Evolutionary conservation across 2,888 invertebrate genomes (phyloP).

Genomic region (Calameuta idolon): DNA sequence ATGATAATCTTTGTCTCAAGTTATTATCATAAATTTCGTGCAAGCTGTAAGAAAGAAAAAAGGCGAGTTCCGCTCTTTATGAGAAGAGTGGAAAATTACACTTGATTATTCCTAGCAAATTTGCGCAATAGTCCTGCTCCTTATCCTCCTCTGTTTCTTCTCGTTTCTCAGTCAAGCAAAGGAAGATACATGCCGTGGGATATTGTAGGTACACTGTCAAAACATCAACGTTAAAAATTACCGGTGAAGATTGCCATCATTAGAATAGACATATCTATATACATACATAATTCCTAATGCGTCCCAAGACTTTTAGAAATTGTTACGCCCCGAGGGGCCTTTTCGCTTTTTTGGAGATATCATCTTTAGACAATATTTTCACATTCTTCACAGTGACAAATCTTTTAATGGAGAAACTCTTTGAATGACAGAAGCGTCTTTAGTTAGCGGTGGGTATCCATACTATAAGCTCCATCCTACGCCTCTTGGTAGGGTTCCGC

Average conservation of each 20-base stretch:
- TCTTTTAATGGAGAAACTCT: background rate
- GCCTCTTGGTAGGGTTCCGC: slow-evolving; percentile 4
- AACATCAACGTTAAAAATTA: background rate
- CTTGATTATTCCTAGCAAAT: background rate
- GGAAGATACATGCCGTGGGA: background rate
- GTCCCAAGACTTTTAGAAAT: background rate
- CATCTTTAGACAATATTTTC: background rate
- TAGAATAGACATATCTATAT: background rate
- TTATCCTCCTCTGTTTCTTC: background rate
- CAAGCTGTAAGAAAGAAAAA: background rate
- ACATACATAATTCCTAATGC: background rate
- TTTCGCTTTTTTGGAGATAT: background rate
- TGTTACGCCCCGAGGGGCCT: background rate
- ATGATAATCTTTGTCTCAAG: background rate
- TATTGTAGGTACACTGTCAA: background rate
- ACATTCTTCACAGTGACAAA: background rate
- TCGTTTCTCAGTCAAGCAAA: background rate
- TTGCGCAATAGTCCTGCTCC: background rate
- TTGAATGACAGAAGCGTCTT: background rate
- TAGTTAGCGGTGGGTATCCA: background rate
- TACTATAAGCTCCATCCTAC: background rate
- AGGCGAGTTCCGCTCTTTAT: background rate
- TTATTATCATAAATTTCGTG: background rate
- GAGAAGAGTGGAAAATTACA: slow-evolving; percentile 5
- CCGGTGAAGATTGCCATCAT: background rate